Evolutionary conservation across 2,113 vertebrate genomes (phyloP), one percentile per base, ranked within the genome.

Genomic region (Gopherus flavomarginatus): DNA sequence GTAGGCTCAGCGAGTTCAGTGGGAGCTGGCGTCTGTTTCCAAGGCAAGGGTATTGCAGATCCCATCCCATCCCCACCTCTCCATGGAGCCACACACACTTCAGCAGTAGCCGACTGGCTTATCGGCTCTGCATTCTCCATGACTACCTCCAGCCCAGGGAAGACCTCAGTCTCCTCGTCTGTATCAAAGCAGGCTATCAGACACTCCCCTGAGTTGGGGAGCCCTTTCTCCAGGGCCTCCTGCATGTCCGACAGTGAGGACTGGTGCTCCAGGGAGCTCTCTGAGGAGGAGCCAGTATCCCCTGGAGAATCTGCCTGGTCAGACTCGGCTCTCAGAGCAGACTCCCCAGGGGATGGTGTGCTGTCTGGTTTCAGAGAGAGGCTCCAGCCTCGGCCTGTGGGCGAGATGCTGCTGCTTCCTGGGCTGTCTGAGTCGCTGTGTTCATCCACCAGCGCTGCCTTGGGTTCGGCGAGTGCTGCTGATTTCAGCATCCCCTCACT

Each of bases 381-480:
- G 42, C 5, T 47, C 82, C 54, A 29, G 29, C 49, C 27, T 6
- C 5, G 65, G 6, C 10, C 54, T 3, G 21, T 1, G 29, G 21
- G 62, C 14, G 90, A 62, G 59, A 47, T 2, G 4, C 53, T 59
- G 21, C 52, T 5, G 11, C 52, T 84, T 50, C 35, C 16, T 14
- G 49, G 65, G 16, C 54, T 4, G 11, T 79, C 47, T 14, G 53
- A 50, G 27, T 62, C 27, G 6, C 10, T 16, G 12, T 27, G 65
- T 7, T 11, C 81, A 4, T 42, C 72, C 10, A 1, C 27, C 27
- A 19, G 65, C 4, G 0, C 35, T 14, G 1, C 38, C 27, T 42
- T 5, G 14, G 52, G 21, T 1, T 6, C 8, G 12, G 42, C 17
- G 38, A 49, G 53, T 8, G 53, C 29, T 5, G 4, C 8, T 11